Evolutionary conservation across 2,888 invertebrate species (phyloP), one percentile per base, ranked within the genome.

Genomic region (Netelia virgata): DNA sequence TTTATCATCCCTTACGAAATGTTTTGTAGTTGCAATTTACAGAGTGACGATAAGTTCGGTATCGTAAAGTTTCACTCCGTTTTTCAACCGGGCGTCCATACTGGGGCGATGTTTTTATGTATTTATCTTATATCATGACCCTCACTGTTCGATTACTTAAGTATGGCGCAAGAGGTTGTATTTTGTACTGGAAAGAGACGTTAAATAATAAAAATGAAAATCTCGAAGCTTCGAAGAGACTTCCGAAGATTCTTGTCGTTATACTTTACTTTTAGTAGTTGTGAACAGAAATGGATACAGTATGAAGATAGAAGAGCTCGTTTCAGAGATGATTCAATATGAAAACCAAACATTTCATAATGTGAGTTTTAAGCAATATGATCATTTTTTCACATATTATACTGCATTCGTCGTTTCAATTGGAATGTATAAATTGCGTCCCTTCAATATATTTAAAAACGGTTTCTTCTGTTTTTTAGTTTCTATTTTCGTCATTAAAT

Each of bases 201-300:
- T 41, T 55, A 57, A 57, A 70, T 63, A 36, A 50, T n/a, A n/a
- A 3, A 10, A 16, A 61, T 72, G 9, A 23, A 61, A 61, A 47
- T 47, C 14, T 11, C 20, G 11, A 28, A 41, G 18, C 18, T 23
- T 14, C 5, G 28, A 20, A 59, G 59, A 28, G 23, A 8, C 14
- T 63, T 1, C 8, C 8, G n/a, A n/a, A 9, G 41, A 41, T 41
- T 64, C 64, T 41, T 64, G 16, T 64, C 18, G 11, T 23, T 61
- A n/a, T n/a, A 10, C 16, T 1, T 8, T 43, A 16, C 28, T 18
- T 64, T 36, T 43, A 16, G 20, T 16, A 14, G 11, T 64, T 18
- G 16, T 18, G 9, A 18, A 43, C 16, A 43, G 16, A 43, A 64
- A 64, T 11, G 11, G 16, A 64, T 23, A 28, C 28, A 3, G 36